A percentile compares a stretch with the other conserved stretches of the same genome.
phyloP scores from a whole-genome alignment of 1,140 invertebrate genomes.

The Tetranychus cinnabarinus region DNA sequence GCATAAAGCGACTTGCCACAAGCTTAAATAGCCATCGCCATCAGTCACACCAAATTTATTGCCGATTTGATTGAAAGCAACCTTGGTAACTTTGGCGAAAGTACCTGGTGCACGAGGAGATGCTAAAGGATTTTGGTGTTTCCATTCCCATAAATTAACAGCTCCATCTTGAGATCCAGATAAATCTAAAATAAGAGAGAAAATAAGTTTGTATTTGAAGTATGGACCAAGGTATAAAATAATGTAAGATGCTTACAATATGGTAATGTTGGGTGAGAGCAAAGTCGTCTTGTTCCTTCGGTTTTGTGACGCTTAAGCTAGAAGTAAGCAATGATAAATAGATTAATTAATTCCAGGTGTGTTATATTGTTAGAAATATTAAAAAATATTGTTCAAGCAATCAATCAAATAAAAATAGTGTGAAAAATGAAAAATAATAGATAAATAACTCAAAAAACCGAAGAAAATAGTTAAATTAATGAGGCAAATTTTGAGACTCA shows the following conservation, averaged over 20 bases:
- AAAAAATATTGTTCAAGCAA: neutral
- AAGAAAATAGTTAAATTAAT: too few relatives aligned
- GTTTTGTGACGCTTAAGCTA: conserved; percentile 35
- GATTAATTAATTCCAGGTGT: neutral
- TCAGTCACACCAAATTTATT: conserved; percentile 96
- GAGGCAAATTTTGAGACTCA: too few relatives aligned
- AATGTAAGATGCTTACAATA: conserved; percentile 43
- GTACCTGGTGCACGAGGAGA: conserved; percentile 65
- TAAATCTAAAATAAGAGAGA: conserved; percentile 37
- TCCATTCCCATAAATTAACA: conserved; percentile 94
- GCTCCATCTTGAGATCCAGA: conserved; percentile 92
- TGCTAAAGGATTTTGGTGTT: conserved; percentile 64
- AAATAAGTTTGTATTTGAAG: conserved; percentile 2
- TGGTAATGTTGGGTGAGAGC: conserved; percentile 75
- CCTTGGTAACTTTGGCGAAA: conserved; percentile 83
- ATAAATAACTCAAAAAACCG: neutral
- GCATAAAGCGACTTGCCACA: conserved; percentile 66
- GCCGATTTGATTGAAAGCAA: conserved; percentile 82
- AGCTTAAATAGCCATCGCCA: conserved; percentile 41
- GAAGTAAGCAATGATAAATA: neutral
- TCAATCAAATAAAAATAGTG: neutral
- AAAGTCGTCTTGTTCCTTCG: conserved; percentile 79
- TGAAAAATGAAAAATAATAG: conserved; percentile 8
- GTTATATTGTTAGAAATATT: neutral
- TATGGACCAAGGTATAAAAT: neutral